phyloP scores from a whole-genome alignment of 1,140 invertebrate species.

The Cyclina sinensis region DNA sequence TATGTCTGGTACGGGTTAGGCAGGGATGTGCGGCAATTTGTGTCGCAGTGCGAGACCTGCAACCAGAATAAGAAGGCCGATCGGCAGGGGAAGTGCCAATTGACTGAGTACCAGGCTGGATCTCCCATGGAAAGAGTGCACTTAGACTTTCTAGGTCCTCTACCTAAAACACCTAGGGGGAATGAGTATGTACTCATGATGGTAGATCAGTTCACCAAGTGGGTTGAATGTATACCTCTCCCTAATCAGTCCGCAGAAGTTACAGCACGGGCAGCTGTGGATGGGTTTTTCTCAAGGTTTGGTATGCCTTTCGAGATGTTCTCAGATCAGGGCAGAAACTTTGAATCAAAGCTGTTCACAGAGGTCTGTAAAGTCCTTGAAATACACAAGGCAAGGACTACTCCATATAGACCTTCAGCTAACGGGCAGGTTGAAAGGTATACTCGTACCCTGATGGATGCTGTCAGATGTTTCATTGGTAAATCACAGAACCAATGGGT shows the following conservation, averaged over 20 bases:
- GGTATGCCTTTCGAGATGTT: neutral
- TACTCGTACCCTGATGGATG: slow-evolving; percentile 65
- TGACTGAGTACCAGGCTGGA: slow-evolving; percentile 23
- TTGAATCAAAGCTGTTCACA: neutral
- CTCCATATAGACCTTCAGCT: too few species aligned
- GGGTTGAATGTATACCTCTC: slow-evolving; percentile 73
- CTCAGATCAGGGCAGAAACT: slow-evolving; percentile 17
- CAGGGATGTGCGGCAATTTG: too few species aligned
- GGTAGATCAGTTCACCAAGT: slow-evolving; percentile 80
- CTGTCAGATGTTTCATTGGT: slow-evolving; percentile 47
- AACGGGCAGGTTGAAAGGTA: slow-evolving; percentile 81
- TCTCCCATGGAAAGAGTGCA: slow-evolving; percentile 9
- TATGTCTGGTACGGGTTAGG: too few species aligned
- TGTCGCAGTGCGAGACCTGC: too few species aligned
- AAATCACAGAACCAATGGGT: slow-evolving; percentile 9
- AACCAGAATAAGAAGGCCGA: slow-evolving; percentile 37
- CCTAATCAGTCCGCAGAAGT: slow-evolving; percentile 68
- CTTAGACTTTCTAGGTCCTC: neutral
- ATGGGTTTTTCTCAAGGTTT: slow-evolving; percentile 13
- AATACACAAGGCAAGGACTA: slow-evolving; percentile 73
- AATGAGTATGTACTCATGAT: slow-evolving; percentile 76
- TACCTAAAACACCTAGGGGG: slow-evolving; percentile 63
- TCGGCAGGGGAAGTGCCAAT: neutral
- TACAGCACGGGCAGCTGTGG: slow-evolving; percentile 36
- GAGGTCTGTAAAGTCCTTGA: slow-evolving; percentile 10